A percentile compares a stretch with the other conserved stretches of the same genome.
phyloP scores from a whole-genome alignment of 2,797 vertebrate species.

The Dendrocincla fuliginosa region DNA sequence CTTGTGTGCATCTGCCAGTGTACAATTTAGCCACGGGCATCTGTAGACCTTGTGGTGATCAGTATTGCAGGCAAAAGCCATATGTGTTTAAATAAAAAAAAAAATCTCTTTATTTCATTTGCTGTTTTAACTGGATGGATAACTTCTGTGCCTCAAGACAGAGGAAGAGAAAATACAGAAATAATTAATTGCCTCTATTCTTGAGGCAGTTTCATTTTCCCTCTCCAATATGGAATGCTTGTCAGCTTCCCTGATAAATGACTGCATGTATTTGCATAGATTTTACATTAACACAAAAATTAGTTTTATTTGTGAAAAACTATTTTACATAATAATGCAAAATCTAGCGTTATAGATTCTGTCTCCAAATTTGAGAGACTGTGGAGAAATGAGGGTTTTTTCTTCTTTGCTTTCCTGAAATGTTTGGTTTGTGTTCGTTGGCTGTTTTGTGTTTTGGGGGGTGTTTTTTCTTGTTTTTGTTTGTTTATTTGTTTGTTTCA shows the following conservation, averaged over 20 bases:
- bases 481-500: not conserved
- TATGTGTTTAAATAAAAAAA: slow-evolving; percentile 81
- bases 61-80: slow-evolving; percentile 84
- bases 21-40: slow-evolving; percentile 86
- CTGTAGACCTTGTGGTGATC: slow-evolving; percentile 81
- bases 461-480: too few species aligned
- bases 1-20: slow-evolving; percentile 81
- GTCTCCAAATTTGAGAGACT: slow-evolving; percentile 63
- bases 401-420: not conserved
- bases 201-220: slow-evolving; percentile 86
- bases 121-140: slow-evolving; percentile 82
- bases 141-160: slow-evolving; percentile 85
- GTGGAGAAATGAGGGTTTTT: not conserved
- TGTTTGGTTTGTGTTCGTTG: not conserved
- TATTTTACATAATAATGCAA: slow-evolving; percentile 86
- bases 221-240: slow-evolving; percentile 94
- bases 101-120: slow-evolving; percentile 83
- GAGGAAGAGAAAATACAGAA: slow-evolving; percentile 86
- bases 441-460: not conserved
- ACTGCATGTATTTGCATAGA: slow-evolving; percentile 97
- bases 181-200: slow-evolving; percentile 94
- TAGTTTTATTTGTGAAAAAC: slow-evolving; percentile 87
- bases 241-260: slow-evolving; percentile 97
- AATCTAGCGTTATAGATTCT: slow-evolving; percentile 76
- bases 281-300: slow-evolving; percentile 91